Percentiles rank a stretch among this genome's conserved stretches.
These are phyloP conservation scores for Agonopterix heracliana DNA, from an alignment of 2,888 invertebrate species.

Conservation along the genomic window DNA sequence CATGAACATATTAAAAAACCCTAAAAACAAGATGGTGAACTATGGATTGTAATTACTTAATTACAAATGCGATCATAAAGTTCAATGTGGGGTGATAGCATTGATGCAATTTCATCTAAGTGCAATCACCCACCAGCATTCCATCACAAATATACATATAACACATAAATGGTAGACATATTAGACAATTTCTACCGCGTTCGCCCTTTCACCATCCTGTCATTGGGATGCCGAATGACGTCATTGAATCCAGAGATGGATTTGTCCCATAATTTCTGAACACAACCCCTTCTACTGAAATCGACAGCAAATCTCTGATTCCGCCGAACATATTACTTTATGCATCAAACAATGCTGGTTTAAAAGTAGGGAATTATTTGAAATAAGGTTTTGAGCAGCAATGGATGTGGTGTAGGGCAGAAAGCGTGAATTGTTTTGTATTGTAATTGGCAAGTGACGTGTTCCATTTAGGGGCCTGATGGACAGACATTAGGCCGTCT, in stretches of 20 bases:
- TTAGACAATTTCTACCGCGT: slow-evolving; percentile 33
- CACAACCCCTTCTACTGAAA: slow-evolving; percentile 26
- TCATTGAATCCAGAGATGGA: slow-evolving; percentile 70
- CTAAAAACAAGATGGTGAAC: too few species aligned
- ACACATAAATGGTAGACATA: too few species aligned
- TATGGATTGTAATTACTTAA: too few species aligned
- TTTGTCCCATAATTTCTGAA: slow-evolving; percentile 69
- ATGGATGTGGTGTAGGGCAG: slow-evolving; percentile 21
- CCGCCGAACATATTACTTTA: neutral
- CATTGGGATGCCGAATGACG: slow-evolving; percentile 69
- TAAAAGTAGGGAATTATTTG: neutral
- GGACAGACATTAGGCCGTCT: slow-evolving; percentile 72
- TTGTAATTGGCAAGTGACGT: slow-evolving; percentile 66
- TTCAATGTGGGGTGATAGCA: neutral
- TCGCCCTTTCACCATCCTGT: slow-evolving; percentile 63
- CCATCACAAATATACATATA: too few species aligned
- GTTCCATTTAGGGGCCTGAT: slow-evolving; percentile 70
- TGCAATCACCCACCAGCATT: slow-evolving; percentile 1
- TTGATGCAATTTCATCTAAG: slow-evolving; percentile 2
- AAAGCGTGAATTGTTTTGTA: slow-evolving; percentile 14
- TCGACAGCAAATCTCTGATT: neutral
- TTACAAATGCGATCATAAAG: too few species aligned
- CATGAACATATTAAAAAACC: too few species aligned
- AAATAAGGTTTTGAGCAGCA: slow-evolving; percentile 15
- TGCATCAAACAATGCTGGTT: slow-evolving; percentile 20